Conservation (phyloP, 92 coral and sea anemone species). For the Umimayanthus chanpuru region DNA sequence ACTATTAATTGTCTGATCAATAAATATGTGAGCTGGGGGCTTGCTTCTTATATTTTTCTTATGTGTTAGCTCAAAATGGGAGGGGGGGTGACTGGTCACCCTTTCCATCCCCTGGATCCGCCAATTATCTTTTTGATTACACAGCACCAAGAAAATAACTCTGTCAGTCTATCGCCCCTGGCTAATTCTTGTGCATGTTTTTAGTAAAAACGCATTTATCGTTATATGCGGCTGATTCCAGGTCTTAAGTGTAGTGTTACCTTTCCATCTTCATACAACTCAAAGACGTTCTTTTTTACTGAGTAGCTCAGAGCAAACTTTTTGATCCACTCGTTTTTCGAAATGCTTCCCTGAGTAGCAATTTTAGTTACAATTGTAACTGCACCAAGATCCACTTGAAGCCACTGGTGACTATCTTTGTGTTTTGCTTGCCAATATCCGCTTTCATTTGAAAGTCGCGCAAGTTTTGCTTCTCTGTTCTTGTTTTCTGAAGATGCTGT, state of each 20-base stretch:
- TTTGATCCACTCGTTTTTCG: not conserved
- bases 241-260: not conserved
- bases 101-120: too few relatives aligned
- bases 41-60: too few relatives aligned
- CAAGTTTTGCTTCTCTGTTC: not conserved
- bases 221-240: not conserved
- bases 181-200: too few relatives aligned
- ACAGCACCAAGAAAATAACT: too few relatives aligned
- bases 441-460: not conserved
- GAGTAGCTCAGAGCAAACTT: not conserved
- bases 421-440: not conserved
- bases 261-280: not conserved
- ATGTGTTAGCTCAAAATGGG: too few relatives aligned
- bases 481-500: constrained; percentile 2
- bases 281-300: not conserved
- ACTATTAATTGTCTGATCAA: too few relatives aligned
- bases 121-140: too few relatives aligned
- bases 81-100: too few relatives aligned
- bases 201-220: too few relatives aligned
- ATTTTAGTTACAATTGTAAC: not conserved
- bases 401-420: not conserved
- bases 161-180: too few relatives aligned
- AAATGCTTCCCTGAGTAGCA: not conserved
- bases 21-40: too few relatives aligned
- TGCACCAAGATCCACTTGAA: not conserved